Percentiles rank a stretch among this genome's conserved stretches.
Evolutionary conservation across 2,888 invertebrate genomes (phyloP).

Genomic region (Tipula lateralis): DNA sequence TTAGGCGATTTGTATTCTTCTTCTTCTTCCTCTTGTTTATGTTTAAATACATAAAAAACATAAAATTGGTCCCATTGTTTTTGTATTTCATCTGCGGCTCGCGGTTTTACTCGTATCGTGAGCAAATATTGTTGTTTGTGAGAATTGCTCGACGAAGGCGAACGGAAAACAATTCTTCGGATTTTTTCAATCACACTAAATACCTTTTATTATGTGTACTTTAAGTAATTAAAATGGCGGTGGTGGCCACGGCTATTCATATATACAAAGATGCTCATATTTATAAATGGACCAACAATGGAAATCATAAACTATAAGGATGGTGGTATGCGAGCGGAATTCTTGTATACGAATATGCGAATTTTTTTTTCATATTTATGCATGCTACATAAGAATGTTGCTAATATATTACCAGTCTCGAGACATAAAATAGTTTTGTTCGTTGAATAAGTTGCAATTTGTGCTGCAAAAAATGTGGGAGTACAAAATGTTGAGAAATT

Average conservation of each 20-base stretch:
- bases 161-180: neutral
- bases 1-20: neutral
- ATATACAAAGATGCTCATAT: neutral
- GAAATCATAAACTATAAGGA: neutral
- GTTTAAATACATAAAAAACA: neutral
- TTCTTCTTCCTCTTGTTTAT: too few species aligned
- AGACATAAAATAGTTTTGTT: neutral
- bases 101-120: neutral
- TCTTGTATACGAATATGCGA: neutral
- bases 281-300: neutral
- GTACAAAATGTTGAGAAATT: too few species aligned
- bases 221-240: constrained; percentile 1
- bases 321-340: neutral
- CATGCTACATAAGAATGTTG: neutral
- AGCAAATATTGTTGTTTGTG: neutral
- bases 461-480: too few species aligned
- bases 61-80: neutral
- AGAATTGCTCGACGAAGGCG: neutral
- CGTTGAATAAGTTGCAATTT: neutral
- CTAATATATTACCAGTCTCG: neutral
- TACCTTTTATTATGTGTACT: neutral
- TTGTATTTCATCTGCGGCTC: neutral
- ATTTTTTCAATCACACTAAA: constrained; percentile 14
- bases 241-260: neutral
- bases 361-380: neutral